Evolutionary conservation across 2,797 vertebrate genomes (phyloP).

Genomic region (Semaprochilodus insignis): DNA sequence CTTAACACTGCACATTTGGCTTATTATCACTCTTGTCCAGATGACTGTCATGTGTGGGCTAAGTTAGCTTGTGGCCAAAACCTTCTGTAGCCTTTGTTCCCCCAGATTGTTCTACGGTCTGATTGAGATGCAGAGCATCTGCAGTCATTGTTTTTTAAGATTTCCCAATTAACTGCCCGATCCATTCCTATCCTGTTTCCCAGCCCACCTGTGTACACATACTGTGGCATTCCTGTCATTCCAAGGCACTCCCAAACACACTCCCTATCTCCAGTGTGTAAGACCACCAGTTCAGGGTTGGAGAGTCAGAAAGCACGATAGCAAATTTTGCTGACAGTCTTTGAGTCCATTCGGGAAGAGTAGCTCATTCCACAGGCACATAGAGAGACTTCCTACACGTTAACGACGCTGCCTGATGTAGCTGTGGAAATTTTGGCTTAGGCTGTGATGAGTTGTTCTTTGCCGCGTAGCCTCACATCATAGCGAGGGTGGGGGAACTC

Average conservation of each 20-base stretch:
- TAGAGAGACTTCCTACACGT: background rate
- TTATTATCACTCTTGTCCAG: conserved; percentile 46
- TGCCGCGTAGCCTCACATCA: conserved; percentile 33
- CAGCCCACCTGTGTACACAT: conserved; percentile 57
- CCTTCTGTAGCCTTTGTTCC: conserved; percentile 15
- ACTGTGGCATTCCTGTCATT: conserved; percentile 52
- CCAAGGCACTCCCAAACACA: conserved; percentile 52
- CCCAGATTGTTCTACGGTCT: conserved; percentile 16
- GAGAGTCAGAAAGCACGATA: background rate
- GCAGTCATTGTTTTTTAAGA: conserved; percentile 40
- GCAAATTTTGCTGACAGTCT: background rate
- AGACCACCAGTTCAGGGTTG: conserved; percentile 44
- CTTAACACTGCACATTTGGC: conserved; percentile 18
- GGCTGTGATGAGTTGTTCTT: conserved; percentile 33
- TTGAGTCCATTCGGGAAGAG: background rate
- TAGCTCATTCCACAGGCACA: background rate
- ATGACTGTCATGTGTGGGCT: conserved; percentile 38
- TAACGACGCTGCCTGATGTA: conserved; percentile 1
- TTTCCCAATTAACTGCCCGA: conserved; percentile 52
- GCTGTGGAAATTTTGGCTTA: conserved; percentile 21
- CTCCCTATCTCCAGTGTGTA: conserved; percentile 41
- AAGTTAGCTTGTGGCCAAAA: conserved; percentile 30
- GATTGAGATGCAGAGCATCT: conserved; percentile 36
- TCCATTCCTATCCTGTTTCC: conserved; percentile 49
- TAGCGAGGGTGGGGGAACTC: conserved; percentile 23